phyloP scores from a whole-genome alignment of 2,888 invertebrate species.

The Ectobius pallidus region DNA sequence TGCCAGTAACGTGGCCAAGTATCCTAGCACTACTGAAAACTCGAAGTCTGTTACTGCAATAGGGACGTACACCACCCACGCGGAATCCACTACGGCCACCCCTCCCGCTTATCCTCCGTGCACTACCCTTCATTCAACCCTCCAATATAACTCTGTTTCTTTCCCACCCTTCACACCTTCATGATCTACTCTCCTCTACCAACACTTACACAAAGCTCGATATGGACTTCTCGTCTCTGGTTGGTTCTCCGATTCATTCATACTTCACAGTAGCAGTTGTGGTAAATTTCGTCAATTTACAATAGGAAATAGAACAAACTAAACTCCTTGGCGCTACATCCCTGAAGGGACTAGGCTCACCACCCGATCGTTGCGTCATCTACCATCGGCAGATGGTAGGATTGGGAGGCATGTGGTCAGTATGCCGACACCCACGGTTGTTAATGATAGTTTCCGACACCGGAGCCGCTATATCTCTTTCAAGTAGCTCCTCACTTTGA shows the following conservation, averaged over 20 bases:
- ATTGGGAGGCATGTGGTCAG: no score
- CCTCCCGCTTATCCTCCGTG: not conserved
- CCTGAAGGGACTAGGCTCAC: no score
- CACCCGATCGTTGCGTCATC: no score
- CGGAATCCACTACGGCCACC: not conserved
- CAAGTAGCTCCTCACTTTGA: no score
- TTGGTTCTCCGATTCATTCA: not conserved
- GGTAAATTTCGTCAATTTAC: no score
- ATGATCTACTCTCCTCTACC: not conserved
- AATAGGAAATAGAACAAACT: no score
- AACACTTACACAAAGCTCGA: not conserved
- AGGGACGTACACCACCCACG: constrained; percentile 16
- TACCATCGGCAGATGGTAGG: no score
- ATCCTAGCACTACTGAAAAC: constrained; percentile 26
- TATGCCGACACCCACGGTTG: no score
- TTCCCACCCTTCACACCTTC: not conserved
- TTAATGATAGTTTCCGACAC: no score
- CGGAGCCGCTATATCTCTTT: no score
- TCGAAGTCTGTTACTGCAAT: constrained; percentile 14
- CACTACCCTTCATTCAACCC: not conserved
- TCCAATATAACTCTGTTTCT: not conserved
- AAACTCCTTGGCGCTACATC: no score
- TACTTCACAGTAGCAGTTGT: no score
- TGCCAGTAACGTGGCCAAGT: not conserved
- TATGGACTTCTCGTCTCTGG: not conserved